A percentile compares a stretch with the other conserved stretches of the same genome.
phyloP scores from a whole-genome alignment of 2,797 vertebrate genomes.

The Phrynocephalus guinanensis region DNA sequence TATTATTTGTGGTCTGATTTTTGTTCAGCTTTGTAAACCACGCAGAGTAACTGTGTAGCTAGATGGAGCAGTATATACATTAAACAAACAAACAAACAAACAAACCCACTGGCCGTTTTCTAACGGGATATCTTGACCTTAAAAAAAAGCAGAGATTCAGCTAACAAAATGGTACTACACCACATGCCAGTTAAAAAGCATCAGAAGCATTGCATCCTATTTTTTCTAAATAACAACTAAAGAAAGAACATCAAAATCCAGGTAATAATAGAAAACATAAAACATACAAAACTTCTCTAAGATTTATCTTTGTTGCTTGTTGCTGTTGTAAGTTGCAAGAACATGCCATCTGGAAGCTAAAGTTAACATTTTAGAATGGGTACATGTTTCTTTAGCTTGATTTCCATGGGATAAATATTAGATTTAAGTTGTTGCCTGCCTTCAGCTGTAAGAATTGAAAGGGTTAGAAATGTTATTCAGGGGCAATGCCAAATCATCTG shows the following conservation, averaged over 20 bases:
- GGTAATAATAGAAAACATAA: background rate
- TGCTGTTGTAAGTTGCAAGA: background rate
- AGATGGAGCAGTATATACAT: no score
- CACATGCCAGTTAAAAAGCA: background rate
- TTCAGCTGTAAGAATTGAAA: background rate
- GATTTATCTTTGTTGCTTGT: no score
- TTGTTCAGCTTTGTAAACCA: no score
- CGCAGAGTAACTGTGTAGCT: no score
- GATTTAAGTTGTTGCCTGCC: background rate
- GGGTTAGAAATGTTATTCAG: background rate
- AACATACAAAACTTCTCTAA: no score
- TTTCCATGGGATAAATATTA: background rate
- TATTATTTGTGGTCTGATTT: no score
- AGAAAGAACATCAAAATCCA: background rate
- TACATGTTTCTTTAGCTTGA: background rate
- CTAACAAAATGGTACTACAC: background rate
- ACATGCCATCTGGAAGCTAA: background rate
- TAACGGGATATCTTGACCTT: background rate
- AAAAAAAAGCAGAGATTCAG: background rate
- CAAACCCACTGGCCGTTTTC: background rate
- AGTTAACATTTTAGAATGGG: background rate
- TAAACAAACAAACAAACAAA: no score
- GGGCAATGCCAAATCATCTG: background rate
- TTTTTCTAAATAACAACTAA: background rate
- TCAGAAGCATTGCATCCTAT: background rate